Evolutionary conservation across 2,113 vertebrate genomes (phyloP), one percentile per base, ranked within the genome.

Genomic region (Lasiurus borealis): DNA sequence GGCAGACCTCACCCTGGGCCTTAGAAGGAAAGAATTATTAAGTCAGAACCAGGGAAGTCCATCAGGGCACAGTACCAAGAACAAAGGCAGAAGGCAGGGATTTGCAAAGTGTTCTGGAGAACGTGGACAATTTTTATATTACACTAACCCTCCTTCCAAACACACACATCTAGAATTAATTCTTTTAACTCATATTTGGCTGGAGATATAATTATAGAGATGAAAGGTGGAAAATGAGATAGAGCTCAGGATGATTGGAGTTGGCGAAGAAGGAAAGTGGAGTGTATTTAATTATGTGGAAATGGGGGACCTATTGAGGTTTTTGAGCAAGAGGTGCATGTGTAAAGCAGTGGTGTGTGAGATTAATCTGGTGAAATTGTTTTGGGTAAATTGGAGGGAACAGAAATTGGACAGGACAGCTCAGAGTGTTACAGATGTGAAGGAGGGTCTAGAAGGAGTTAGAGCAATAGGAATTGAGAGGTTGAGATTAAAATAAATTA

Each of bases 341-440:
- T 77, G 4, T 68, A 80, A 72, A 90, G 40, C 64, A 52, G 23
- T 27, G 31, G 4, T 71, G 15, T 92, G 27, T 75, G 46, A 36
- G 19, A 72, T 68, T 76, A 59, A 92, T n/a, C 44, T 93, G 14
- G 16, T 50, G 1, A 88, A 34, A 21, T 2, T 5, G 40, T 81
- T 14, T 82, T 64, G 52, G 59, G 54, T 71, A 81, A 36, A 25
- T 44, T 68, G 71, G 25, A 80, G 25, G 80, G 78, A 71, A 36
- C 21, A 54, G 25, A 48, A 76, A 64, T 18, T 31, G 50, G 68
- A 88, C 36, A 80, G 50, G 77, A 57, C 9, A 14, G 57, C 80
- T 93, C 25, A 57, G 50, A 50, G 27, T 71, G n/a, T 90, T 88
- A 89, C 27, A 90, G 50, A 82, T 76, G 27, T 69, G 36, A 84